These are phyloP conservation scores for Nymphalis io DNA, from an alignment of 1,140 invertebrate genomes.

Conservation along the genomic window DNA sequence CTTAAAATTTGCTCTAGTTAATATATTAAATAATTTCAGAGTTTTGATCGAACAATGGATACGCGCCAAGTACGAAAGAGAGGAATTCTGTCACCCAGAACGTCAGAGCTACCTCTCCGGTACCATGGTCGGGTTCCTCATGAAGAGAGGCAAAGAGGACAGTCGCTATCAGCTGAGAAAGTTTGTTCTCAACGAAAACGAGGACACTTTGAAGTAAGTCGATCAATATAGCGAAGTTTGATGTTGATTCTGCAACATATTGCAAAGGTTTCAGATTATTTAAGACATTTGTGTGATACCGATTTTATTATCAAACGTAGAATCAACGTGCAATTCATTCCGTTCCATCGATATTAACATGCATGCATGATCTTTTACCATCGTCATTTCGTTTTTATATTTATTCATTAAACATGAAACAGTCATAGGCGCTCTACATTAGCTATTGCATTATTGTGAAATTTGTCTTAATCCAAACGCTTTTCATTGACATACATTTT, in stretches of 20 bases:
- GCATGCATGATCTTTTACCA: conserved; percentile 30
- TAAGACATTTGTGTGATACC: not conserved
- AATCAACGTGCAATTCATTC: conserved; percentile 18
- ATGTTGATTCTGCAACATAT: conserved; percentile 30
- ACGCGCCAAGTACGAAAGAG: conserved; percentile 92
- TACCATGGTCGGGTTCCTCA: conserved; percentile 91
- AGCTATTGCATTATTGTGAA: conserved; percentile 27
- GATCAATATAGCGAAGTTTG: conserved; percentile 19
- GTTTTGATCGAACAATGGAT: conserved; percentile 95
- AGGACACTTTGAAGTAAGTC: conserved; percentile 83
- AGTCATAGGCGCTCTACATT: conserved; percentile 18
- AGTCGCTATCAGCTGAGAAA: conserved; percentile 90
- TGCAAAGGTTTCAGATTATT: not conserved
- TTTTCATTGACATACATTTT: conserved; percentile 35
- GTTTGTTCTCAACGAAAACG: conserved; percentile 90
- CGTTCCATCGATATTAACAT: conserved; percentile 22
- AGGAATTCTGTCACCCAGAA: conserved; percentile 92
- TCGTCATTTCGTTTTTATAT: conserved; percentile 26
- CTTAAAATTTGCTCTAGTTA: not conserved
- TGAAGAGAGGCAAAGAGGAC: conserved; percentile 94
- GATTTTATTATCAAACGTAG: conserved; percentile 20
- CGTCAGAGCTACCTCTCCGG: conserved; percentile 89
- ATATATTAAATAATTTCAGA: conserved; percentile 75
- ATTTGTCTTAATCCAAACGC: conserved; percentile 34
- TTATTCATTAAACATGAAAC: conserved; percentile 25